Evolutionary conservation across 1,140 invertebrate genomes (phyloP), one percentile per base, ranked within the genome.

Genomic region (Ceratosolen fusciceps): DNA sequence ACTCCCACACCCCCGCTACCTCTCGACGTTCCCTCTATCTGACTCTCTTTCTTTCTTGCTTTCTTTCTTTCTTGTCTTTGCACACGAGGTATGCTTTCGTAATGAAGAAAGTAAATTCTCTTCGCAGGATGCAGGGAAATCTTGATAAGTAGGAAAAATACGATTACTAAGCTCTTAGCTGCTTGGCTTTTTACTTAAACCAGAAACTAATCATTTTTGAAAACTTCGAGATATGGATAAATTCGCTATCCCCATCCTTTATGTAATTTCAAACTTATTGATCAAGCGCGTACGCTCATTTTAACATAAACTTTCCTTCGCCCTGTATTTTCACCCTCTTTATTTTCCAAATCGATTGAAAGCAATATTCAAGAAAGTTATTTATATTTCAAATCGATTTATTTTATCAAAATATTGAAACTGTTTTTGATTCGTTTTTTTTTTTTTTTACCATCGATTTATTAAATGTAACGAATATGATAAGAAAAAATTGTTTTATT

Each of bases 51-150:
- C 34, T 74, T 16, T 60, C 72, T 60, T 1, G 5, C 62, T 68
- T 47, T 68, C 62, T 54, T 52, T n/a, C 47, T 62, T 43, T 54
- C 54, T 62, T 34, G 52, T 77, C 67, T 77, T 60, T 77, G 54
- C 54, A 54, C 67, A 54, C 67, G 54, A 71, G 54, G 75, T 54
- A 80, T 82, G 85, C 82, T 86, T 87, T 86, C 85, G 84, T 87
- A 86, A 87, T 87, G 86, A 87, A 85, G 85, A 83, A 84, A 86
- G 86, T 87, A 87, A 87, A 87, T 87, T 87, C 84, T 86, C 83
- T 85, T 85, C 82, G 81, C 72, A 75, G 83, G 80, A 78, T 79
- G 83, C 80, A 84, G 82, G 83, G 78, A 85, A 85, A 85, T 85
- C 83, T 83, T 83, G 83, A 85, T 84, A 84, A 84, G 76, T 79